Evolutionary conservation across 2,797 vertebrate genomes (phyloP), one percentile per base, ranked within the genome.

Genomic region (Neopelma chrysocephalum): DNA sequence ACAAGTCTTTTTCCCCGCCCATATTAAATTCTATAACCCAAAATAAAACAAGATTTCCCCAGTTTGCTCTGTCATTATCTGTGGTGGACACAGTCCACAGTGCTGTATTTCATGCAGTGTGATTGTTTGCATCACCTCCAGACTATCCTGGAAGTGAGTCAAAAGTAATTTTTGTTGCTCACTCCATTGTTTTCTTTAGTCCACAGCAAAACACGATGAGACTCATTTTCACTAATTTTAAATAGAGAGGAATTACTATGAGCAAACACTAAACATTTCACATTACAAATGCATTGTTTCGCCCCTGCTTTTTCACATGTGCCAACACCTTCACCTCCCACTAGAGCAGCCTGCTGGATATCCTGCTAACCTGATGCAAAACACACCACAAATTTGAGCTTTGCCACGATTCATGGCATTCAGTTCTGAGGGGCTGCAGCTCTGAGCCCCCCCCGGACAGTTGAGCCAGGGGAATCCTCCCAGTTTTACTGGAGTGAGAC

Each of bases 1-100:
- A 71, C 16, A 11, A 60, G 26, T 27, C 3, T 25, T 51, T 42
- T 8, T 11, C 1, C 14, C 10, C 0, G 3, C 10, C 31, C 16
- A 8, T 17, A 51, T 31, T 45, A 51, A 79, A 75, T 71, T 71
- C 38, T 71, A 25, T 38, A 68, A 72, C 7, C 21, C 42, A 27
- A 72, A 88, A 64, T 27, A 79, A 82, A 71, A 31, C 19, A 71
- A 81, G 38, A 73, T 36, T 48, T 69, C 50, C 31, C 15, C 47
- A 70, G 54, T 50, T 69, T 77, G 5, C 45, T 82, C 45, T 88
- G 32, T 48, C 51, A 77, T 23, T 32, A 32, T 60, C 40, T 40
- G 15, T 34, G 22, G 25, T 26, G 6, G 54, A 69, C 48, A 36
- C 21, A 65, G 68, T 62, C 75, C 68, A 26, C 23, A 22, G 6